Percentiles rank a stretch among this genome's conserved stretches.
These are phyloP conservation scores for Pinctada fucata DNA, from an alignment of 2,888 invertebrate species.

Conservation along the genomic window DNA sequence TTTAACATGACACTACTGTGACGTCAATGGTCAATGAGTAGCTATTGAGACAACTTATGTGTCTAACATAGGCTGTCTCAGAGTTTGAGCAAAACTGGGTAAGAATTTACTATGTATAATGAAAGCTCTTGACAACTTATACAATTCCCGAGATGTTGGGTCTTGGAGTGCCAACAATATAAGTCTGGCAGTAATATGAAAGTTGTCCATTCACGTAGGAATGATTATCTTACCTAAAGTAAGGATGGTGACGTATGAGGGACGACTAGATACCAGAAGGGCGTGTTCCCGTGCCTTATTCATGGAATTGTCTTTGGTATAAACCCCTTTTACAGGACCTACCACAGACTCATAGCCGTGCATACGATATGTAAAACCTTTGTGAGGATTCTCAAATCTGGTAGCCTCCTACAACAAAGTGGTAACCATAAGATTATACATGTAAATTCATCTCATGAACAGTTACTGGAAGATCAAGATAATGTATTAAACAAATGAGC, in stretches of 20 bases:
- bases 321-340: conserved; percentile 89
- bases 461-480: neutral
- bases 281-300: conserved; percentile 89
- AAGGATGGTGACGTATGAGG: conserved; percentile 92
- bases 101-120: no score
- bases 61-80: no score
- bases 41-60: no score
- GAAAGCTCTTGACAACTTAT: no score
- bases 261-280: conserved; percentile 87
- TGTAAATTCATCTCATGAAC: neutral
- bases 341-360: conserved; percentile 91
- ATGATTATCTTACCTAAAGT: conserved; percentile 81
- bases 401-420: conserved; percentile 85
- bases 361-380: conserved; percentile 92
- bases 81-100: no score
- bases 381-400: conserved; percentile 92
- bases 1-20: no score
- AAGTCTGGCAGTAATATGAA: no score
- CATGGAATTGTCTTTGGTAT: conserved; percentile 78
- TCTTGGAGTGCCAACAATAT: no score
- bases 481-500: no score
- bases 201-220: no score
- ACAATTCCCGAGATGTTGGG: no score
- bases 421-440: neutral
- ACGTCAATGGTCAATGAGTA: no score